phyloP scores from a whole-genome alignment of 2,113 vertebrate species.

The Arizona elegans region DNA sequence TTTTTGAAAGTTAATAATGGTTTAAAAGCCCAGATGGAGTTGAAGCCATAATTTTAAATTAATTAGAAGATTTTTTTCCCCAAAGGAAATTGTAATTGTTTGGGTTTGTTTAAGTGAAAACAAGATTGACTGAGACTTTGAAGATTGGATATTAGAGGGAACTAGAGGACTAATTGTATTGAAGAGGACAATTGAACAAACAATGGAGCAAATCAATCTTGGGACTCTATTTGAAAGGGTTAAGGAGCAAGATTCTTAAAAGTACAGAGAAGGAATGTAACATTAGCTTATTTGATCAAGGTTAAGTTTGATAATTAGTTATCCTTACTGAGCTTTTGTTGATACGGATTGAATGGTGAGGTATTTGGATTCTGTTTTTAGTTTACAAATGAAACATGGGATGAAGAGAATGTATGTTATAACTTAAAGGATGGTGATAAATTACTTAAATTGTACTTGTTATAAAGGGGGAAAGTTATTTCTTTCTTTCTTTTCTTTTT shows the following conservation, averaged over 20 bases:
- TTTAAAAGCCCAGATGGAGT: neutral
- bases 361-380: neutral
- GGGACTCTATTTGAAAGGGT: neutral
- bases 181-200: neutral
- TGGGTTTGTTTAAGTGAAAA: neutral
- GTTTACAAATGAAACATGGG: neutral
- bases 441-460: neutral
- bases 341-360: neutral
- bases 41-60: neutral
- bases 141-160: neutral
- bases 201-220: neutral
- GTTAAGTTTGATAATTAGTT: neutral
- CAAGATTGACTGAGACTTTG: neutral
- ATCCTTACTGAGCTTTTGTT: neutral
- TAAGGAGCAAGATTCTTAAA: neutral
- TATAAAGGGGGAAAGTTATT: neutral
- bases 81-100: neutral
- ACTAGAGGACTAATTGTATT: neutral
- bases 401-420: neutral
- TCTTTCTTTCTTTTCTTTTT: neutral
- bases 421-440: neutral
- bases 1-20: neutral
- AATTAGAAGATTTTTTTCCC: neutral
- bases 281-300: neutral
- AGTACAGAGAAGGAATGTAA: neutral